Base-by-base conservation (phyloP, 2,888 invertebrate species). In the Yponomeuta sedellus region DNA sequence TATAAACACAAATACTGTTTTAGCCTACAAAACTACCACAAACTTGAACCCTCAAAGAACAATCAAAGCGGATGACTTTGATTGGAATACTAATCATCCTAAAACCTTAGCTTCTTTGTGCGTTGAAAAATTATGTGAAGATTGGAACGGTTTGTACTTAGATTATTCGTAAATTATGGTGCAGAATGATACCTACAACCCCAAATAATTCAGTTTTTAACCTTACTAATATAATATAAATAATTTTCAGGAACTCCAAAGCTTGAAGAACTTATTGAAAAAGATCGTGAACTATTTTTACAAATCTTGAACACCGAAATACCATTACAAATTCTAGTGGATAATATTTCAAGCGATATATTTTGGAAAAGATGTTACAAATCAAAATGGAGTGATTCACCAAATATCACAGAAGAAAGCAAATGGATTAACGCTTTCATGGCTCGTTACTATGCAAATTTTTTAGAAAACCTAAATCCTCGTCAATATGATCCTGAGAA, bases 61-160 rank as follows among this genome's bases (percentile, higher is more conserved):
- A 76, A 70, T 93, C 22, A 79, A 87, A 69, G 74, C 93, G 0
- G 93, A 93, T 80, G 73, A 88, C 68, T 92, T 93, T 70, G 77
- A 84, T 34, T 93, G 93, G 93, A 89, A 92, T 74, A 69, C 70
- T 10, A 81, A 88, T 62, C 83, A 89, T 66, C 88, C 90, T 40
- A 91, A 92, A 69, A 71, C 88, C 6, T 82, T 94, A 57, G 79
- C 84, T 11, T 76, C 79, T 11, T 72, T 91, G 62, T 93, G 93
- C 72, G 84, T 93, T 44, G 79, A 86, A 73, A 84, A 86, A 68
- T 77, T 93, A 67, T 81, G 87, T 61, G 82, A 85, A 69, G 82
- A 89, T 72, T 92, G 92, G 92, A 74, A 74, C 69, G 90, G 91
- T 91, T 28, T 28, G 61, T 61, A 61, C 34, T 34, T 34, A 34